Base-by-base conservation (phyloP, 2,113 vertebrate genomes). In the Fregata magnificens region DNA sequence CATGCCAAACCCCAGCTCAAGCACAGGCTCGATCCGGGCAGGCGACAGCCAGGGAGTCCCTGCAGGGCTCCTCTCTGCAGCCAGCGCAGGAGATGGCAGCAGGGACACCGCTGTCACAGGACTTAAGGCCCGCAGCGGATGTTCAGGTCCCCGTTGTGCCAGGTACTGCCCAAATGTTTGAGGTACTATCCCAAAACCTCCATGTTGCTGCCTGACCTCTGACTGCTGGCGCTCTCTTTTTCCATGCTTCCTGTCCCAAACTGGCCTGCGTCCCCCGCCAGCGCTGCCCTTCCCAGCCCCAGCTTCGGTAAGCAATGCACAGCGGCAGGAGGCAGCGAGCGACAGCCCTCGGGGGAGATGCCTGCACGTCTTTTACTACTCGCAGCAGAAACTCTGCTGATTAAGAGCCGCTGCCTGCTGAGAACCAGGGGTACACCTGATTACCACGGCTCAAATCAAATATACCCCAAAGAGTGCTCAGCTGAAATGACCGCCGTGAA, bases 1-100 rank as follows among this genome's bases (percentile, higher is more conserved):
- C 0, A 0, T 82, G 95, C 82, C 84, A 90, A 93, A 55, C 8
- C 70, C 47, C 69, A 53, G 36, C 65, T 66, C 38, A 21, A 44
- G 6, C 0, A 0, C 1, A 29, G 66, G 59, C 47, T 86, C 0
- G 0, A 11, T 66, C 67, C 82, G 47, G 65, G n/a, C 44, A 76
- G 47, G 71, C 1, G 53, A 71, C 49, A 73, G 5, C 20, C 84
- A 72, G 52, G 16, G 59, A 11, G 42, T 26, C 47, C 42, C 56
- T 13, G 25, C 38, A 55, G 56, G 45, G 32, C 50, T 89, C 18
- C 86, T 44, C 0, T 0, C 52, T 9, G 38, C 45, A 34, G 67
- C 59, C 63, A 63, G 56, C 0, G 0, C n/a, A 7, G 58, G 10
- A 28, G 24, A 11, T 36, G 87, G 45, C 93, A 90, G 34, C 70